Evolutionary conservation across 2,888 invertebrate species (phyloP), one percentile per base, ranked within the genome.

Genomic region (Ormia ochracea): DNA sequence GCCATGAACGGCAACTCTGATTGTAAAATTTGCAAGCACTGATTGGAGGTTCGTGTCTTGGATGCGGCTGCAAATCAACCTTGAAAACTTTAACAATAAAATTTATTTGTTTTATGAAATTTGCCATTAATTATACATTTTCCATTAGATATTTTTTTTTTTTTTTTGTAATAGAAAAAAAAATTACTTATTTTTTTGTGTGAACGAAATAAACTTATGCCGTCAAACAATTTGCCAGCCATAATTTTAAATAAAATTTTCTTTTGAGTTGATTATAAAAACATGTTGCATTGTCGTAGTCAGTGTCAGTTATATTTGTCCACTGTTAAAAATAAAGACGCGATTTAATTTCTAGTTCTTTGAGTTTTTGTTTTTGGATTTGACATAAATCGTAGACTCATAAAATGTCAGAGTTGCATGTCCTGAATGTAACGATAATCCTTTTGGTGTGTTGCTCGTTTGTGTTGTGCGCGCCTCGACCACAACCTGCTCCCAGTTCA

Each of bases 291-390:
- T 83, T 82, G 68, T 70, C 73, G 77, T 78, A 83, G 23, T 23
- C 26, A 23, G 19, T 33, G 84, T 86, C 87, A 87, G 87, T 87
- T 87, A 84, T 76, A 82, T 82, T 83, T 84, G 83, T 84, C 85
- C 84, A 84, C 83, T 85, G 83, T 81, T 83, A 43, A 48, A 58
- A 66, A 63, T 9, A 33, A 31, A 74, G 50, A 41, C 48, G 52
- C 26, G 58, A 28, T 21, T 9, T 33, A 65, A 52, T 12, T 45
- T 21, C 4, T 4, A 23, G 14, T 14, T 12, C 9, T 19, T 4
- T 9, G 12, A 3, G 3, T 43, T 23, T 1, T 2, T n/a, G n/a
- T n/a, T n/a, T 28, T n/a, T n/a, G 19, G 6, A 10, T 4, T 36
- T 41, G 14, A 41, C 21, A 21, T n/a, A 36, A 31, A 28, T n/a